Evolutionary conservation across 2,888 invertebrate species (phyloP).

Genomic region (Orthosia gothica): DNA sequence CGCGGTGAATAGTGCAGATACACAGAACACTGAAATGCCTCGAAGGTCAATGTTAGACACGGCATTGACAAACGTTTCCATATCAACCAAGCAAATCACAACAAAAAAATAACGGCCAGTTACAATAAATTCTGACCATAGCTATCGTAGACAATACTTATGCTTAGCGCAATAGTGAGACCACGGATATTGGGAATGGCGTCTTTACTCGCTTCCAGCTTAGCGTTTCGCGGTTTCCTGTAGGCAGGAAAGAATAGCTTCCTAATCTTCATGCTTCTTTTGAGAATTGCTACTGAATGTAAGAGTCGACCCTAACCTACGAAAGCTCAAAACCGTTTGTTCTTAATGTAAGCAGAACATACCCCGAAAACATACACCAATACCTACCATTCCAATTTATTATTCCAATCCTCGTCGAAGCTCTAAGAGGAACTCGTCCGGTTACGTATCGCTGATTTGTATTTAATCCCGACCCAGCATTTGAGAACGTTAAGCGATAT

Average conservation of each 20-base stretch:
- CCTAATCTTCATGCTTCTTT: no score
- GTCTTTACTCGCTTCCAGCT: no score
- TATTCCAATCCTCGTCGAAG: constrained; percentile 26
- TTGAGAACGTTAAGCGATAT: constrained; percentile 65
- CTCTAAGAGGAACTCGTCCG: constrained; percentile 44
- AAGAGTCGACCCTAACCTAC: neutral
- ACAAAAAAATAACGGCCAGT: neutral
- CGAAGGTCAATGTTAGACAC: no score
- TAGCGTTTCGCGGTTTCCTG: no score
- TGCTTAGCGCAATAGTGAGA: neutral
- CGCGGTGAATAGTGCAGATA: no score
- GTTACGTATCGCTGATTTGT: constrained; percentile 63
- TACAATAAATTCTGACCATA: neutral
- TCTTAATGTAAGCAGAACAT: neutral
- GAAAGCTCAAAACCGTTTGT: neutral
- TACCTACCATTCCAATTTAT: constrained; percentile 32
- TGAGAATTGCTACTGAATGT: neutral
- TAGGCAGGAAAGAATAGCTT: no score
- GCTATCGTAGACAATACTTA: no score
- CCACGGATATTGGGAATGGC: no score
- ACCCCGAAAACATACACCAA: constrained; percentile 1
- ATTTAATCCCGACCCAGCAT: constrained; percentile 64
- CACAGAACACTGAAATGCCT: no score
- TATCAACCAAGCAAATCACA: neutral
- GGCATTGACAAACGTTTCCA: neutral